Evolutionary conservation across 2,113 vertebrate species (phyloP), one percentile per base, ranked within the genome.

Genomic region (Micronycteris hirsuta): DNA sequence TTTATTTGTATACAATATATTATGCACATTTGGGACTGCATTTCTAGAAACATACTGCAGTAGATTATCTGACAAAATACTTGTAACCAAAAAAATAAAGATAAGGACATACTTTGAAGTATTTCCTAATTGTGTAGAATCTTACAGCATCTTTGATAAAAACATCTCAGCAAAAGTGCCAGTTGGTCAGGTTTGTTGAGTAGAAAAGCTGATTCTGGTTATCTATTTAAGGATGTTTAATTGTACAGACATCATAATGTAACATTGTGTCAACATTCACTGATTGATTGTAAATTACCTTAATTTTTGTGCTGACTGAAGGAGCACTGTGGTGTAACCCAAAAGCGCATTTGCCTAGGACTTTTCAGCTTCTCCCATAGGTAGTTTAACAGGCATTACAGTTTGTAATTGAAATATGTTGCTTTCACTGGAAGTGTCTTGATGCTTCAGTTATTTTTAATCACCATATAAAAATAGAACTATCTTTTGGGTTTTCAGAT

Each of bases 401-500:
- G 96, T 98, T 98, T 97, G 74, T 97, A 98, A 98, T 98, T 98
- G 97, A 97, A 94, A 95, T 97, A 95, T 97, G 97, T 97, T 98
- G 96, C 91, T 97, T 98, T 91, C 76, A 97, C 87, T 97, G 96
- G 97, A 98, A 97, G 96, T 97, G 97, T 98, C 97, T 96, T 98
- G 97, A 97, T 98, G 98, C 71, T 98, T 98, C 97, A 97, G 96
- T 98, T 98, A 91, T 97, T 98, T 98, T 97, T 96, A 98, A 98
- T 97, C 31, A 87, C 96, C 98, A 97, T 98, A 97, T 98, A 97
- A 98, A 98, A 98, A 98, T 92, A 97, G 97, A 96, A 97, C 92
- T 97, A 94, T 98, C 97, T 98, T 96, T 92, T 98, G 91, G 98
- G 96, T 97, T 98, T 98, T 98, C 98, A 98, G 98, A 98, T 98